phyloP scores from a whole-genome alignment of 2,113 vertebrate genomes.

The Neolamprologus longior region DNA sequence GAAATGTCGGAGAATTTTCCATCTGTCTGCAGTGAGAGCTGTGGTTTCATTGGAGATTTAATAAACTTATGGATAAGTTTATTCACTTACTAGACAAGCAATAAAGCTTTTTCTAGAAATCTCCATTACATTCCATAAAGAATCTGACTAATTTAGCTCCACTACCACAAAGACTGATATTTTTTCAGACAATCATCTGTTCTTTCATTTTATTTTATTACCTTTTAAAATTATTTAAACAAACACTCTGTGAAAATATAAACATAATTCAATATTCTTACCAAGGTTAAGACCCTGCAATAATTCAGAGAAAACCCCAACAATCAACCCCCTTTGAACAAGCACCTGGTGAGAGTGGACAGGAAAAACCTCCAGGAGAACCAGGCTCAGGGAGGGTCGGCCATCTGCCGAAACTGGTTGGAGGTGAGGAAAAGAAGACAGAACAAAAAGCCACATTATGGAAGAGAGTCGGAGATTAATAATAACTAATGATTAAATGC shows the following conservation, averaged over 20 bases:
- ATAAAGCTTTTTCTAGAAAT: background rate
- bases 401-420: background rate
- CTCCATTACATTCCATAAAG: background rate
- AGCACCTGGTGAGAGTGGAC: background rate
- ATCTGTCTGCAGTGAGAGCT: background rate
- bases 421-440: background rate
- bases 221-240: background rate
- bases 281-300: background rate
- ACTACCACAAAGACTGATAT: background rate
- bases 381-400: background rate
- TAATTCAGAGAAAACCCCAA: background rate
- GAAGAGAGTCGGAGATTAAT: background rate
- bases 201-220: background rate
- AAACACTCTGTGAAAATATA: accelerated
- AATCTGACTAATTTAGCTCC: background rate
- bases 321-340: background rate
- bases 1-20: background rate
- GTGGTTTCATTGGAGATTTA: accelerated
- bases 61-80: background rate
- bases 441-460: background rate
- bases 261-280: accelerated
- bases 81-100: background rate
- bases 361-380: background rate
- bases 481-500: background rate
- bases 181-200: accelerated